Conservation (phyloP, 2,113 vertebrate genomes). For the Camelus bactrianus region DNA sequence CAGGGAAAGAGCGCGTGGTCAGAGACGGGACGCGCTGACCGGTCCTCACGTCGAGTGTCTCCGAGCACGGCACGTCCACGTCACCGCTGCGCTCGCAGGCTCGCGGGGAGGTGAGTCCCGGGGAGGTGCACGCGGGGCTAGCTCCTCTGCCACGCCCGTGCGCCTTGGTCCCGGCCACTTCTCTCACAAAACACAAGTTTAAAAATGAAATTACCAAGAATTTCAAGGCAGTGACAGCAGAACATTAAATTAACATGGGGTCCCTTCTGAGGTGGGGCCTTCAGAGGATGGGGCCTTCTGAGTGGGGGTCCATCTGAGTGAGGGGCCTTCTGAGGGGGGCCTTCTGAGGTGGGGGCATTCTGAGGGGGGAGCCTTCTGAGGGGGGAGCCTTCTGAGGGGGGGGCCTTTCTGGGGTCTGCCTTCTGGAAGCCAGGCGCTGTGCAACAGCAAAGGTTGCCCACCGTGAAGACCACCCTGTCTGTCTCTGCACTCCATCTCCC, state of each 20-base stretch:
- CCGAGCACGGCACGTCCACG: fast-evolving
- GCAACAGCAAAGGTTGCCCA: fast-evolving
- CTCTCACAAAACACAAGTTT: neutral
- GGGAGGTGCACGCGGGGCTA: fast-evolving
- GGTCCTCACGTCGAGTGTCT: neutral
- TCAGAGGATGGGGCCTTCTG: neutral
- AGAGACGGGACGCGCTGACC: neutral
- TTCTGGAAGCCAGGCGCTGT: no score
- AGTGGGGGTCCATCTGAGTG: no score
- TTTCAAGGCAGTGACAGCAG: neutral
- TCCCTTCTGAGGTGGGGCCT: neutral
- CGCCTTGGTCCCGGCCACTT: neutral
- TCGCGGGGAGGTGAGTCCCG: fast-evolving
- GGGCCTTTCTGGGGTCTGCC: neutral
- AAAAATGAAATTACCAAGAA: neutral
- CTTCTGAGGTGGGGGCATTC: neutral
- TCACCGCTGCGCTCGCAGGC: neutral
- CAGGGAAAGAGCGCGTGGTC: neutral
- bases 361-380: neutral
- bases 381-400: neutral
- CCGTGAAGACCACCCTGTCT: fast-evolving
- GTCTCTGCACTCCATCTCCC: neutral
- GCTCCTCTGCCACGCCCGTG: neutral
- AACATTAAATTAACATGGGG: no score
- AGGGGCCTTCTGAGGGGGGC: neutral